Conservation (phyloP, 2,113 vertebrate genomes). For the Silurus meridionalis region DNA sequence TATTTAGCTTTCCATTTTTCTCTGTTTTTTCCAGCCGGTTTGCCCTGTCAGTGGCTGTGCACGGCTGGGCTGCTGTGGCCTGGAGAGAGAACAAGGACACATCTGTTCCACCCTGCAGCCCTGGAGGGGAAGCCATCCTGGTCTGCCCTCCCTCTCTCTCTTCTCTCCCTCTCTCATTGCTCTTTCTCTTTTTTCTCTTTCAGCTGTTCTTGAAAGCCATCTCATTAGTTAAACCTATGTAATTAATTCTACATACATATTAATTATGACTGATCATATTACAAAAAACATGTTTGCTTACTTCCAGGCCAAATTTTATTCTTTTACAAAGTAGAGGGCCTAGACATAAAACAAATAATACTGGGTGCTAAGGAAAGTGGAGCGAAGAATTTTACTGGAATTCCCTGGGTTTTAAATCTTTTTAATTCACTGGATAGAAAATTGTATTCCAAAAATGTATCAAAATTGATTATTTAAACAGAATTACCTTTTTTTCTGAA, state of each 20-base stretch:
- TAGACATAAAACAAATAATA: not conserved
- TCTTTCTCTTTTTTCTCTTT: not conserved
- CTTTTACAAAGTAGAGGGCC: not conserved
- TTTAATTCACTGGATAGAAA: not conserved
- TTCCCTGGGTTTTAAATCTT: not conserved
- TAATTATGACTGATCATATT: not conserved
- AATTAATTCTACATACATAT: not conserved
- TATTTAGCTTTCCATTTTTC: constrained; percentile 68
- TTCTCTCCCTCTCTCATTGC: constrained; percentile 13
- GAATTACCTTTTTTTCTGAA: not conserved
- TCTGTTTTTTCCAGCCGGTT: constrained; percentile 63
- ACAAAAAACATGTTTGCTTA: not conserved
- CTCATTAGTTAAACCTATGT: not conserved
- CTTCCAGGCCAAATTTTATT: too few relatives aligned
- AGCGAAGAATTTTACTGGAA: too few relatives aligned
- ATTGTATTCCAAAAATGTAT: not conserved
- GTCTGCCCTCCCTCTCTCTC: not conserved
- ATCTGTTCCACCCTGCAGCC: constrained; percentile 57
- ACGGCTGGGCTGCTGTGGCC: constrained; percentile 55
- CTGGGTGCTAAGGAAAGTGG: not conserved
- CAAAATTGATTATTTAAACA: not conserved
- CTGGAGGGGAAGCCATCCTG: constrained; percentile 37
- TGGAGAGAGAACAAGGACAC: constrained; percentile 54
- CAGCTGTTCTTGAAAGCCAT: constrained; percentile 4
- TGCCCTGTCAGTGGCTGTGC: constrained; percentile 60